phyloP scores from a whole-genome alignment of 2,797 vertebrate genomes.

The Sebastolobus altivelis region DNA sequence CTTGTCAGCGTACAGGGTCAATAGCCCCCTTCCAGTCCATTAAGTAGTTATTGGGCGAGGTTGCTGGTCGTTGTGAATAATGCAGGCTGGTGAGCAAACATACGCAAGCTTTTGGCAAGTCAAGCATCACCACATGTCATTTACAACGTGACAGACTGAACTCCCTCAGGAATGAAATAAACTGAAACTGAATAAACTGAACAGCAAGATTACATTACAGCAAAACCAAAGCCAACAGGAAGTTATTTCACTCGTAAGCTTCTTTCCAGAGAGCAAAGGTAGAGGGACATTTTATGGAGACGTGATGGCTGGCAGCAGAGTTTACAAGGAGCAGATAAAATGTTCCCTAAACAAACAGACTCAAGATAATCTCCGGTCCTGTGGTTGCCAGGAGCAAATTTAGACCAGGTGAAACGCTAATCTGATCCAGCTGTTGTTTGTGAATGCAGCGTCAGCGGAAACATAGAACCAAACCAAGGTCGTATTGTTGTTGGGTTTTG shows the following conservation, averaged over 20 bases:
- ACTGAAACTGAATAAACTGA: slow-evolving; percentile 9
- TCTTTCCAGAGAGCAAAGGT: neutral
- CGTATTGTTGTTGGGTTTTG: slow-evolving; percentile 11
- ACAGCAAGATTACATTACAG: slow-evolving; percentile 1
- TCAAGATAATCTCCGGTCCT: slow-evolving; percentile 51
- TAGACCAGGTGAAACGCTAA: slow-evolving; percentile 60
- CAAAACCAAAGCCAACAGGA: neutral
- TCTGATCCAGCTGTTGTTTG: slow-evolving; percentile 48
- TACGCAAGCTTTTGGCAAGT: slow-evolving; percentile 44
- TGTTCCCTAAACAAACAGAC: slow-evolving; percentile 60
- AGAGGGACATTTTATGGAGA: slow-evolving; percentile 27
- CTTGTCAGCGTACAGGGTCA: slow-evolving; percentile 62
- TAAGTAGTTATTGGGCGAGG: slow-evolving; percentile 54
- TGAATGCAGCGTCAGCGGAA: slow-evolving; percentile 25
- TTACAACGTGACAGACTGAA: slow-evolving; percentile 9
- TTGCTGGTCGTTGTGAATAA: slow-evolving; percentile 58
- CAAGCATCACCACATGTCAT: slow-evolving; percentile 26
- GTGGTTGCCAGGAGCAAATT: slow-evolving; percentile 44
- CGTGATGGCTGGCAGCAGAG: slow-evolving; percentile 33
- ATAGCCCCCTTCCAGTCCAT: slow-evolving; percentile 51
- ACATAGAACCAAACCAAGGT: slow-evolving; percentile 44
- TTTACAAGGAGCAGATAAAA: slow-evolving; percentile 61
- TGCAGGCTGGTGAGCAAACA: slow-evolving; percentile 60
- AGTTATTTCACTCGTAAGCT: slow-evolving; percentile 28
- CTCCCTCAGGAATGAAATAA: neutral